Base-by-base conservation (phyloP, 2,113 vertebrate species). In the Notothenia rossii region DNA sequence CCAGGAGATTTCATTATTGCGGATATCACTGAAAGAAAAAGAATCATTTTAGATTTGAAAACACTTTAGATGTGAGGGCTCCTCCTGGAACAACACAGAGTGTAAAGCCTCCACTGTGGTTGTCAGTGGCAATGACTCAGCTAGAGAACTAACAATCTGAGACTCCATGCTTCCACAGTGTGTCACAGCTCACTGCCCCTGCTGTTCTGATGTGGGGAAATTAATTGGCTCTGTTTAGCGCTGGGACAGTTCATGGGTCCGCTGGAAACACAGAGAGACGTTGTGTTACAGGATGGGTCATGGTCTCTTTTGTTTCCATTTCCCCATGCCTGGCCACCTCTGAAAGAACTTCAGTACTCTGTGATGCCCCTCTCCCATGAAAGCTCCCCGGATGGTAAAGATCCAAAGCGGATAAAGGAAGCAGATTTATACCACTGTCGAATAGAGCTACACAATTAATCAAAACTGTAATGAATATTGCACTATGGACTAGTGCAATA, bases 1-100 rank as follows among this genome's bases (percentile, higher is more conserved):
- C 97, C 97, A 99, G 17, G 98, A 99, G 89, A 99, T 99, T 91
- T 98, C 97, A 93, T 99, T 99, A 77, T 97, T 97, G 90, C 95
- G 97, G 81, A 99, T 94, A 90, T 99, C 97, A 51, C 98, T 99
- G 92, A 50, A 89, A 92, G 82, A 75, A 40, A 85, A 86, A 79
- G 49, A 76, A 58, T 63, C 7, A 73, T 36, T 53, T 75, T 40
- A 48, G 50, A 75, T 64, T 46, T 60, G 56, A 53, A 80, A 64
- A 78, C 45, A 29, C 40, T 10, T 1, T 36, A 71, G 15, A 63
- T 51, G 22, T 56, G 7, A 79, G 48, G n/a, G 36, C 22, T 15
- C 29, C 9, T 63, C 22, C 11, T 18, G 50, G 10, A 45, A 72
- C 12, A 65, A 13, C n/a, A 56, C 20, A 81, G 22, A 73, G 49